Base-by-base conservation (phyloP, 2,888 invertebrate genomes). In the Acleris cristana region DNA sequence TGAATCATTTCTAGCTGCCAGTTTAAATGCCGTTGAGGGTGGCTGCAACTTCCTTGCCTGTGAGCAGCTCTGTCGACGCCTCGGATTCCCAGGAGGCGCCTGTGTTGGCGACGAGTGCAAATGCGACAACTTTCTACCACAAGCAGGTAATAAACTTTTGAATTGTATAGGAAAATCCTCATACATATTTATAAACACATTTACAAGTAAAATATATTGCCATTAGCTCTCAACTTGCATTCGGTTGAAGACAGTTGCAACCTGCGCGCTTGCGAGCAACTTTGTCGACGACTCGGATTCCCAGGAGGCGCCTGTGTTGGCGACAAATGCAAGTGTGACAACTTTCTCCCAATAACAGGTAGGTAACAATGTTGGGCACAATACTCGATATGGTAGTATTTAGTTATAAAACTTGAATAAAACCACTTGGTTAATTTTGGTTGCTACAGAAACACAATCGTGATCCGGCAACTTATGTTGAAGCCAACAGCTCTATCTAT, bases 31-130 rank as follows among this genome's bases (percentile, higher is more conserved):
- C 26, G 26, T 6, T 26, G 26, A 26, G 26, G 26, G 26, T 26
- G 2, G 16, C 44, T 16, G 44, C 44, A 4, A 44, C 44, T 2
- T 10, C 44, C 44, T 2, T 4, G 75, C 69, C 1, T 85, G 84
- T 55, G 75, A 82, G 19, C 80, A 81, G 61, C 65, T 71, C 1
- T 86, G 86, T 64, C 79, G 76, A 5, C 70, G 74, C 2, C 71
- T 81, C 7, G 77, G 78, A 8, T 81, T 82, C 58, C 74, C 77
- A 0, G 77, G 79, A 1, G 82, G 82, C 0, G 72, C 64, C 2
- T 83, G 82, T 70, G 76, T 79, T 10, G 73, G 74, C 0, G 78
- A 76, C 34, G 71, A 64, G 26, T 84, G 82, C 73, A 77, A 79
- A 64, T 84, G 84, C 54, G 78, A 77, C 54, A 73, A 69, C 60